Conservation (phyloP, 2,113 vertebrate species). For the Strix uralensis region DNA sequence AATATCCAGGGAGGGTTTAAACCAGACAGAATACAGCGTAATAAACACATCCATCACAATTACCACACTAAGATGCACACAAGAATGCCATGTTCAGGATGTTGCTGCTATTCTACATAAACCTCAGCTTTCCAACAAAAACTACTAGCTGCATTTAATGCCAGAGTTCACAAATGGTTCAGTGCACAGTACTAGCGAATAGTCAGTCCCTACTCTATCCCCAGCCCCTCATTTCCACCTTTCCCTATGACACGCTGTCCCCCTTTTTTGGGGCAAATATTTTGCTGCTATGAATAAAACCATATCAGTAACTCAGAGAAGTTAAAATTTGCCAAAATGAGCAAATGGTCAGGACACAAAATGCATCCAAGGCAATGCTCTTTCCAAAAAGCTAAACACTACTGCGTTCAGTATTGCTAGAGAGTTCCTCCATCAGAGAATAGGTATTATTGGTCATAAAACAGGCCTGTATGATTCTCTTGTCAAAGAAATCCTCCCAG, state of each 20-base stretch:
- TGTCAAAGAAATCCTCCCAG: background rate
- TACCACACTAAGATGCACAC: background rate
- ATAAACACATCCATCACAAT: background rate
- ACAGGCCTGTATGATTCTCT: background rate
- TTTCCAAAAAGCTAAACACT: background rate
- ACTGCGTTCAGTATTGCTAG: background rate
- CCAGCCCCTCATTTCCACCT: background rate
- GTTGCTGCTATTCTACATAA: background rate
- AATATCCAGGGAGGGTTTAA: background rate
- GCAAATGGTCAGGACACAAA: background rate
- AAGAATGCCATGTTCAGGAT: background rate
- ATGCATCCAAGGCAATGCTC: background rate
- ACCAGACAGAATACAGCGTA: background rate
- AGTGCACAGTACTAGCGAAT: fast-evolving
- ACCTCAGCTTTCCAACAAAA: background rate
- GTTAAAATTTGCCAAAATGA: background rate
- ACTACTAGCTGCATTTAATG: background rate
- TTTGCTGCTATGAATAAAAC: background rate
- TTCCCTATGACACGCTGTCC: background rate
- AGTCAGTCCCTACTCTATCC: background rate
- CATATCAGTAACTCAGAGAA: fast-evolving
- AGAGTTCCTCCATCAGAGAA: background rate
- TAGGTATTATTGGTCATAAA: background rate
- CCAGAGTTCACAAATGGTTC: background rate
- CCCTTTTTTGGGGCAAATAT: background rate